A percentile compares a stretch with the other conserved stretches of the same genome.
phyloP scores from a whole-genome alignment of 2,888 invertebrate species.

The Euzetes globulus region DNA sequence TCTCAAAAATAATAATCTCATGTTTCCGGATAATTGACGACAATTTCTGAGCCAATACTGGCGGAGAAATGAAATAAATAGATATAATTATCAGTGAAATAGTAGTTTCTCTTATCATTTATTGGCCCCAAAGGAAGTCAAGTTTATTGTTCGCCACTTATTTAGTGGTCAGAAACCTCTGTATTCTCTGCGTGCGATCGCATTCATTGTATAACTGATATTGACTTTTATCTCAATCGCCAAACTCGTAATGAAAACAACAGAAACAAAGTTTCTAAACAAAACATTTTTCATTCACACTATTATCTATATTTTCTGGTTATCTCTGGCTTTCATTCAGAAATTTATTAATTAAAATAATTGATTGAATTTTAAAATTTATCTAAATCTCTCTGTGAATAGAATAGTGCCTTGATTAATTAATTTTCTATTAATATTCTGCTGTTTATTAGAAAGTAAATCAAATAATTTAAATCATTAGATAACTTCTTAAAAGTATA shows the following conservation, averaged over 20 bases:
- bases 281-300: not conserved
- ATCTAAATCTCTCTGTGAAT: not conserved
- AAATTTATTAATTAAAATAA: not conserved
- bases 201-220: constrained; percentile 1
- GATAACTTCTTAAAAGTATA: no score
- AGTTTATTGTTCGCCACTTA: constrained; percentile 12
- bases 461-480: no score
- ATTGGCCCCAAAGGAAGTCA: constrained; percentile 14
- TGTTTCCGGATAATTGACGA: no score
- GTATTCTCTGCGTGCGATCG: not conserved
- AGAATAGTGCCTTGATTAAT: no score
- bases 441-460: no score
- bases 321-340: not conserved
- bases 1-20: no score
- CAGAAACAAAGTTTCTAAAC: not conserved
- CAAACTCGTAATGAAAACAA: not conserved
- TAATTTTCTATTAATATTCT: no score
- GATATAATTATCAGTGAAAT: not conserved
- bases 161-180: not conserved
- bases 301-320: not conserved
- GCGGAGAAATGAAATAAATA: not conserved
- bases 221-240: not conserved
- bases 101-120: not conserved
- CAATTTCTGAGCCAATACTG: no score
- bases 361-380: not conserved